These are phyloP conservation scores for Callimorpha dominula DNA, from an alignment of 2,888 invertebrate species.

Conservation along the genomic window DNA sequence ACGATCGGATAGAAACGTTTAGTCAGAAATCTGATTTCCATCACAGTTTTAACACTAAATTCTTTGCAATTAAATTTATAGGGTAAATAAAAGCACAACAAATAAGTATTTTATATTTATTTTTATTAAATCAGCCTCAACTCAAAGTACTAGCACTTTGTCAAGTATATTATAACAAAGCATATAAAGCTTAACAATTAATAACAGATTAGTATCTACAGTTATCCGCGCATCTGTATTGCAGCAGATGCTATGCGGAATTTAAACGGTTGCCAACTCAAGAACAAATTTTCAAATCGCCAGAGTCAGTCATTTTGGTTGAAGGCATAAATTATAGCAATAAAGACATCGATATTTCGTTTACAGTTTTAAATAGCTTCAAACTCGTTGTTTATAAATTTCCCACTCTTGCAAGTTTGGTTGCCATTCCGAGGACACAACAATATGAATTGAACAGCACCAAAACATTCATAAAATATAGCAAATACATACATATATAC, in stretches of 20 bases:
- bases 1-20: background rate
- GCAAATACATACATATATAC: slow-evolving; percentile 58
- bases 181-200: slow-evolving; percentile 76
- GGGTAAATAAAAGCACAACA: slow-evolving; percentile 30
- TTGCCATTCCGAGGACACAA: slow-evolving; percentile 58
- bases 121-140: slow-evolving; percentile 84
- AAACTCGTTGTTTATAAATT: slow-evolving; percentile 35
- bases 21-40: background rate
- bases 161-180: slow-evolving; percentile 70
- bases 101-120: slow-evolving; percentile 65
- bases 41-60: background rate
- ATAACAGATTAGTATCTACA: slow-evolving; percentile 76
- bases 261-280: slow-evolving; percentile 35
- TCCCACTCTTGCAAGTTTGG: slow-evolving; percentile 25
- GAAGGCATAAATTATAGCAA: slow-evolving; percentile 34
- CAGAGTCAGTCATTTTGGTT: slow-evolving; percentile 33
- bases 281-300: slow-evolving; percentile 23
- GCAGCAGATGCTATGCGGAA: slow-evolving; percentile 50
- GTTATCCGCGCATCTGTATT: slow-evolving; percentile 58
- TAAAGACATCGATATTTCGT: slow-evolving; percentile 36
- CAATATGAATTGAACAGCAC: slow-evolving; percentile 37
- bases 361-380: slow-evolving; percentile 30
- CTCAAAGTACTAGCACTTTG: slow-evolving; percentile 68
- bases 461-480: slow-evolving; percentile 52
- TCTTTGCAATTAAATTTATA: background rate